phyloP scores from a whole-genome alignment of 1,140 invertebrate species.

The Prorops nasuta region DNA sequence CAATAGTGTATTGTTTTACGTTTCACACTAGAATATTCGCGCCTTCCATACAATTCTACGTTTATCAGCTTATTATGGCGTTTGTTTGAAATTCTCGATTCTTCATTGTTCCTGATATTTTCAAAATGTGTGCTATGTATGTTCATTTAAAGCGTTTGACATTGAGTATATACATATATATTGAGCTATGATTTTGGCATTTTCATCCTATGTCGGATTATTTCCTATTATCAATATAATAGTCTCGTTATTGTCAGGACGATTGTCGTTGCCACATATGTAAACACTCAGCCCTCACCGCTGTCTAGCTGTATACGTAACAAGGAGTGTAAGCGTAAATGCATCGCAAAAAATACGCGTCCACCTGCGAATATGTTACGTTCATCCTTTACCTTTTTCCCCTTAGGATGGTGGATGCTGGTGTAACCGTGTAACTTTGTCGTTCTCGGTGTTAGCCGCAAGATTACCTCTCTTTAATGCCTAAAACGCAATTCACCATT shows the following conservation, averaged over 20 bases:
- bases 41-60: no score
- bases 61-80: no score
- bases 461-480: slow-evolving; percentile 44
- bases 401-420: slow-evolving; percentile 56
- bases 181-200: no score
- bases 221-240: no score
- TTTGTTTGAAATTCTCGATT: no score
- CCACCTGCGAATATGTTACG: slow-evolving; percentile 28
- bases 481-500: slow-evolving; percentile 6
- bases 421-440: slow-evolving; percentile 57
- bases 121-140: no score
- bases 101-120: no score
- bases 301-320: slow-evolving; percentile 42
- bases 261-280: slow-evolving; percentile 2
- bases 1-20: no score
- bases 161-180: no score
- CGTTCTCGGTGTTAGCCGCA: slow-evolving; percentile 56
- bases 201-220: no score
- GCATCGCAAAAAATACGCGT: slow-evolving; percentile 29
- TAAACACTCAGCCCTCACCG: slow-evolving; percentile 34
- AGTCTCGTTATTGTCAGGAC: slow-evolving; percentile 9
- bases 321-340: slow-evolving; percentile 34
- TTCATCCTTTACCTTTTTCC: slow-evolving; percentile 27
- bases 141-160: no score
- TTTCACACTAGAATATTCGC: no score